Conservation (phyloP, 2,113 vertebrate genomes). For the Otolemur garnettii region DNA sequence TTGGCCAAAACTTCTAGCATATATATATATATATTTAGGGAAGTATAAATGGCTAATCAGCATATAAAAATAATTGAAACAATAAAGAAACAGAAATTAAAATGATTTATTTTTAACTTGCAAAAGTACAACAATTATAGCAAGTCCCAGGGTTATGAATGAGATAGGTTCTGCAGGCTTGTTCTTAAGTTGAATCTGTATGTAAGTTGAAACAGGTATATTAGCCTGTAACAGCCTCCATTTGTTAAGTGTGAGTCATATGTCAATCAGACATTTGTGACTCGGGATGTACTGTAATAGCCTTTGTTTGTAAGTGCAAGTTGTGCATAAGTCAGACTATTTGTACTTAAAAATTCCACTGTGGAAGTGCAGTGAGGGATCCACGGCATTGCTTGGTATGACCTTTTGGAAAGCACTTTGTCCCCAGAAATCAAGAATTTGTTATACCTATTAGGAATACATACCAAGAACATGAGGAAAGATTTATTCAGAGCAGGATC, state of each 20-base stretch:
- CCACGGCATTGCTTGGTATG: fast-evolving
- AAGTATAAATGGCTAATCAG: neutral
- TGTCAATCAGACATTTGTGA: too few relatives aligned
- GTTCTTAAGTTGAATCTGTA: too few relatives aligned
- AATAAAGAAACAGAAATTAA: neutral
- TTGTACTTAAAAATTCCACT: neutral
- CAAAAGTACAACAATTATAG: neutral
- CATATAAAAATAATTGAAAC: neutral
- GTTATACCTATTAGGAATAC: neutral
- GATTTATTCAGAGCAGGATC: neutral
- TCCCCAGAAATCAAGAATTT: neutral
- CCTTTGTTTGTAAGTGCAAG: too few relatives aligned
- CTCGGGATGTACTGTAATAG: too few relatives aligned
- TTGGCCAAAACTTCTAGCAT: neutral
- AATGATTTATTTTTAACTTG: neutral
- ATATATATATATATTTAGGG: neutral
- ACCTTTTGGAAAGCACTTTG: neutral
- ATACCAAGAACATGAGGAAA: neutral
- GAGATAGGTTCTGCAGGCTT: too few relatives aligned
- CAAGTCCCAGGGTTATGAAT: too few relatives aligned
- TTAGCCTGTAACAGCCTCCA: too few relatives aligned
- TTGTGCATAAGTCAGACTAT: too few relatives aligned
- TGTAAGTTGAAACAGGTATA: too few relatives aligned
- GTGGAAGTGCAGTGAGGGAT: too few relatives aligned
- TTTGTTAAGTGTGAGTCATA: too few relatives aligned